Percentiles rank a stretch among this genome's conserved stretches.
Conservation (phyloP, 1,140 invertebrate species). For the Lerema accius region DNA sequence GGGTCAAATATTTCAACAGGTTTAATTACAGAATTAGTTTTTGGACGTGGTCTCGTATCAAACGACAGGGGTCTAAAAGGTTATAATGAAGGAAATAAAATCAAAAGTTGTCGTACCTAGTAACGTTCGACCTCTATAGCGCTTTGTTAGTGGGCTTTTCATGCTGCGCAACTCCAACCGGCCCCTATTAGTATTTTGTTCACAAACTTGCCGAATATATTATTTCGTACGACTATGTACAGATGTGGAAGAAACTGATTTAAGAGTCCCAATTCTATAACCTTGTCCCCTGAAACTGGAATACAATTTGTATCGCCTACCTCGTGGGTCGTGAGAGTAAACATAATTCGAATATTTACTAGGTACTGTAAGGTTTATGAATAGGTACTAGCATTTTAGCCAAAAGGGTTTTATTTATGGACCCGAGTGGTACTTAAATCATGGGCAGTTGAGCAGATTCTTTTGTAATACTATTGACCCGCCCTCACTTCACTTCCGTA, state of each 20-base stretch:
- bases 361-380: slow-evolving; percentile 32
- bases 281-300: slow-evolving; percentile 47
- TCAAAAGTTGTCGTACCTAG: slow-evolving; percentile 55
- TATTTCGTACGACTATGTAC: slow-evolving; percentile 66
- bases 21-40: slow-evolving; percentile 39
- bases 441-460: not conserved
- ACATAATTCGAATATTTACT: slow-evolving; percentile 25
- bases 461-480: no score
- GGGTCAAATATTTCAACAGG: slow-evolving; percentile 11
- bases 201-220: slow-evolving; percentile 77
- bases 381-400: slow-evolving; percentile 4
- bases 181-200: slow-evolving; percentile 75
- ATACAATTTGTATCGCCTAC: slow-evolving; percentile 46
- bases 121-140: slow-evolving; percentile 49
- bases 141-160: slow-evolving; percentile 66
- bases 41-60: slow-evolving; percentile 18
- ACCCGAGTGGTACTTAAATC: not conserved
- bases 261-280: slow-evolving; percentile 68
- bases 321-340: slow-evolving; percentile 15
- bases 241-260: slow-evolving; percentile 70
- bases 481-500: no score
- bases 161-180: slow-evolving; percentile 62
- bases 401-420: slow-evolving; percentile 25
- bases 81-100: slow-evolving; percentile 55
- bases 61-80: slow-evolving; percentile 38